Evolutionary conservation across 2,797 vertebrate species (phyloP).

Genomic region (Artibeus lituratus): DNA sequence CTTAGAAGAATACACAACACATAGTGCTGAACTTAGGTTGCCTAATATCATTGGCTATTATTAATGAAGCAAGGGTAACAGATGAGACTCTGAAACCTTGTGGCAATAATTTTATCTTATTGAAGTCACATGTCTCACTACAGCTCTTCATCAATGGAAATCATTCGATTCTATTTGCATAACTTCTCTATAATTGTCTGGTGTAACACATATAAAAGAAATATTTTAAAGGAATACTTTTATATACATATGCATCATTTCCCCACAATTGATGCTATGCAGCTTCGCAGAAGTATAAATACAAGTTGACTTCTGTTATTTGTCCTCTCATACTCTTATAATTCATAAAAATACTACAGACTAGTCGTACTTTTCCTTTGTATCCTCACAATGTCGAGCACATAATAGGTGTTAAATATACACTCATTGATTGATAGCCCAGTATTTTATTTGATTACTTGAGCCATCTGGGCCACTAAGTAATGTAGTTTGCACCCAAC

Average conservation of each 20-base stretch:
- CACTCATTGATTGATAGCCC: slow-evolving; percentile 49
- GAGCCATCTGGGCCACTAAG: slow-evolving; percentile 58
- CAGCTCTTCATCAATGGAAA: not conserved
- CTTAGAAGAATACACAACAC: not conserved
- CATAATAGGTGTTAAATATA: slow-evolving; percentile 59
- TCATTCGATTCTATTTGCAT: not conserved
- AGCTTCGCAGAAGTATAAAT: slow-evolving; percentile 7
- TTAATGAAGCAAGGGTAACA: slow-evolving; percentile 1
- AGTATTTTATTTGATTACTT: slow-evolving; percentile 62
- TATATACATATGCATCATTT: not conserved
- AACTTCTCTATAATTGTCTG: not conserved
- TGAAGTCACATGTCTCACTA: not conserved
- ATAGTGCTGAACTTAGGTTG: not conserved
- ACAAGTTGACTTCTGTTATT: not conserved
- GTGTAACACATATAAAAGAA: not conserved
- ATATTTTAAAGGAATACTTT: not conserved
- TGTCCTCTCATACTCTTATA: not conserved
- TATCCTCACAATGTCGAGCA: slow-evolving; percentile 29
- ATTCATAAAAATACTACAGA: not conserved
- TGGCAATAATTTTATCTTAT: not conserved
- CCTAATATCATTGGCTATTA: not conserved
- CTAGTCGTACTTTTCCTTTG: not conserved
- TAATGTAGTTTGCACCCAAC: slow-evolving; percentile 40
- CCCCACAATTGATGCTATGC: not conserved
- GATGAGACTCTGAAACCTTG: not conserved